Conservation (phyloP, 2,888 invertebrate species). For the Geophilus truncorum region DNA sequence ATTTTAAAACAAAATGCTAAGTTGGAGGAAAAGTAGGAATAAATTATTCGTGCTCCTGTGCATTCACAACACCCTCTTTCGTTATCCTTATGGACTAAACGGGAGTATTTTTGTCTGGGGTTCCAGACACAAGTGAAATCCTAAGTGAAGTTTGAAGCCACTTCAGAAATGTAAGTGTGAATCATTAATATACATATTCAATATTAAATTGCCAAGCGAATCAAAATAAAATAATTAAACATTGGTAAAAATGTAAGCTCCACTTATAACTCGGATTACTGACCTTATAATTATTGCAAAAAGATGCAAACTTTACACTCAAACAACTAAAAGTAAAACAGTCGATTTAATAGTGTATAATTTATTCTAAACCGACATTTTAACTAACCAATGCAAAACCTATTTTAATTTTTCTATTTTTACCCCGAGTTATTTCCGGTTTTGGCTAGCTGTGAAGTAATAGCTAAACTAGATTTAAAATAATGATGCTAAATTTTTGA, state of each 20-base stretch:
- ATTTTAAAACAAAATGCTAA: too few species aligned
- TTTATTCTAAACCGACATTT: not conserved
- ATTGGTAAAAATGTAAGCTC: too few species aligned
- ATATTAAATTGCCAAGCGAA: too few species aligned
- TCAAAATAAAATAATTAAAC: not conserved
- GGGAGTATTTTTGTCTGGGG: not conserved
- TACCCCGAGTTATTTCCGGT: not conserved
- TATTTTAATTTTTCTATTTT: not conserved
- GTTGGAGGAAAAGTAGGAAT: too few species aligned
- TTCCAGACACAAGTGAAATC: not conserved
- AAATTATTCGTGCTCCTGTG: not conserved
- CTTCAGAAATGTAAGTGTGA: not conserved
- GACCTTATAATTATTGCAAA: not conserved
- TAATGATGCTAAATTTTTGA: too few species aligned
- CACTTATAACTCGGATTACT: too few species aligned
- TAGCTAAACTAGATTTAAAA: not conserved
- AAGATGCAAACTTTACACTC: too few species aligned
- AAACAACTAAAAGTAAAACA: too few species aligned
- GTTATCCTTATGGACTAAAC: not conserved
- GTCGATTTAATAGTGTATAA: too few species aligned
- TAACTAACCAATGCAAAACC: not conserved
- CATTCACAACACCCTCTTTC: not conserved
- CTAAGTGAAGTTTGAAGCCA: not conserved
- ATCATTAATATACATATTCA: too few species aligned
- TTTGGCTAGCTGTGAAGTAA: not conserved